These are phyloP conservation scores for Gorsachius goisagi DNA, from an alignment of 2,113 vertebrate genomes.

Conservation along the genomic window DNA sequence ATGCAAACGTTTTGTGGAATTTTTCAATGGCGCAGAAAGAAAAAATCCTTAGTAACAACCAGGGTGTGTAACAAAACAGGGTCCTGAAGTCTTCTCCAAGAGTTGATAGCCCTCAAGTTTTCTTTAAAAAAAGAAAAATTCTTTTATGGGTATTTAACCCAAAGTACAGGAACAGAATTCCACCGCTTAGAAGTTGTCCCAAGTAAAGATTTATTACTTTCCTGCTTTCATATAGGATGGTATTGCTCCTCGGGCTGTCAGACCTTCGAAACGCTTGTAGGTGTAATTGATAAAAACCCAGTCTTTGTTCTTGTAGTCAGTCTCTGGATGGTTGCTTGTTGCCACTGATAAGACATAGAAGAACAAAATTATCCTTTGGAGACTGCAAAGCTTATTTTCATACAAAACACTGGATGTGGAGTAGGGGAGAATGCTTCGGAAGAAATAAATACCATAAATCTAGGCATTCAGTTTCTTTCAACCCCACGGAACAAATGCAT, in stretches of 20 bases:
- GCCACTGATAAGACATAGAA: constrained; percentile 64
- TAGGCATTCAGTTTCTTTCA: neutral
- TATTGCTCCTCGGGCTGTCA: constrained; percentile 93
- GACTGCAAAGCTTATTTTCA: neutral
- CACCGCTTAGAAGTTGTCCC: neutral
- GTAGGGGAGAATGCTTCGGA: neutral
- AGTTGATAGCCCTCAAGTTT: constrained; percentile 39
- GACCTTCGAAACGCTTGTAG: constrained; percentile 97
- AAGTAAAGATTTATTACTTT: constrained; percentile 70
- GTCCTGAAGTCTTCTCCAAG: constrained; percentile 5
- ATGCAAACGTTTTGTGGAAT: neutral
- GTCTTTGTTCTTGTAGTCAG: constrained; percentile 97
- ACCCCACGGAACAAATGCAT: neutral
- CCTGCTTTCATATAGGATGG: constrained; percentile 96
- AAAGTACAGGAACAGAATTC: neutral
- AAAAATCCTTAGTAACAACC: constrained; percentile 4
- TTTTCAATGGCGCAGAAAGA: neutral
- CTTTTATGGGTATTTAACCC: neutral
- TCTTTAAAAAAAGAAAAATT: neutral
- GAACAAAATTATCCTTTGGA: neutral
- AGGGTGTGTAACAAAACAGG: neutral
- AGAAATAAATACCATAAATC: fast-evolving
- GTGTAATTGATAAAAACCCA: constrained; percentile 99
- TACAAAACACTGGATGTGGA: neutral
- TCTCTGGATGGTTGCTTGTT: constrained; percentile 89